Percentiles rank a stretch among this genome's conserved stretches.
Evolutionary conservation across 2,797 vertebrate species (phyloP).

Genomic region (Dendrocincla tyrannina): DNA sequence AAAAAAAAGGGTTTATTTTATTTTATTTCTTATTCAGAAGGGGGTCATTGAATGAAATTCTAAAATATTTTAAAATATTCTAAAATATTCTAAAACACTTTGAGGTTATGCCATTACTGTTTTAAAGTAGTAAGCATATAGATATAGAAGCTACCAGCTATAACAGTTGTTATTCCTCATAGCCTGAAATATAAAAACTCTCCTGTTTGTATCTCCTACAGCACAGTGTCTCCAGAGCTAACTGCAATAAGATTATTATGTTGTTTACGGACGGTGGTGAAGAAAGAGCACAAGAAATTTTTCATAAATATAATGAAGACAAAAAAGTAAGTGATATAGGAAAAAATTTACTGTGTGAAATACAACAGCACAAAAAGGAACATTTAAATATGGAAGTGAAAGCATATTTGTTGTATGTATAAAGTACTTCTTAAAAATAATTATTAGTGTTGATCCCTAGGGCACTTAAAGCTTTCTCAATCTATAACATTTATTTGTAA

Average conservation of each 20-base stretch:
- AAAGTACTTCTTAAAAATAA: neutral
- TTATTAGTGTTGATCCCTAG: neutral
- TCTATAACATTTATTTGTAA: neutral
- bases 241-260: constrained; percentile 99
- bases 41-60: neutral
- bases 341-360: neutral
- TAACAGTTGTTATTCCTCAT: neutral
- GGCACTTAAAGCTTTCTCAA: neutral
- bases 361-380: neutral
- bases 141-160: neutral
- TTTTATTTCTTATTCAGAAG: neutral
- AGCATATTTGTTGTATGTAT: neutral
- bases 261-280: constrained; percentile 98
- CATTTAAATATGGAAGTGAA: neutral
- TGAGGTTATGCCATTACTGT: neutral
- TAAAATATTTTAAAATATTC: neutral
- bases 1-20: neutral
- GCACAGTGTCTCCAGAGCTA: constrained; percentile 91
- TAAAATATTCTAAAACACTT: neutral
- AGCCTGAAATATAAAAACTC: neutral
- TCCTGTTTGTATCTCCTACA: constrained; percentile 30
- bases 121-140: neutral
- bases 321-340: constrained; percentile 84
- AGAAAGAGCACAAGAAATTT: constrained; percentile 93
- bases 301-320: constrained; percentile 90